phyloP scores from a whole-genome alignment of 1,140 invertebrate genomes.

The Drosophila neocordata region DNA sequence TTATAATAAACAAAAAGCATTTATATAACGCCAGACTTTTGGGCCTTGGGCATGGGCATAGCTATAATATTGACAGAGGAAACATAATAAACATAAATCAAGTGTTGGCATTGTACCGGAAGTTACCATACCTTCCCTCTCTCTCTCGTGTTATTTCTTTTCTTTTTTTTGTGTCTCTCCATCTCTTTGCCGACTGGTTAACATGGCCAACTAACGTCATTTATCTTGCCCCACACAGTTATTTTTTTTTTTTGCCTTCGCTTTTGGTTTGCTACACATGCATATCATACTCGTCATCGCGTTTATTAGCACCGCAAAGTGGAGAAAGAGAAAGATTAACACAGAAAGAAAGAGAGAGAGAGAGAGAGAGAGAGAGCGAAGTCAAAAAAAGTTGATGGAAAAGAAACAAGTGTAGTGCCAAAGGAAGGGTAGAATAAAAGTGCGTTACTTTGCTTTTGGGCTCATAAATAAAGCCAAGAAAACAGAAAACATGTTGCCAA shows the following conservation, averaged over 20 bases:
- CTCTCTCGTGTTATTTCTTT: neutral
- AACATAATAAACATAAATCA: slow-evolving; percentile 79
- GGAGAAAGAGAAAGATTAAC: slow-evolving; percentile 28
- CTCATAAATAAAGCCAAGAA: slow-evolving; percentile 44
- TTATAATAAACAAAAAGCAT: slow-evolving; percentile 56
- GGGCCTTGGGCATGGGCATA: slow-evolving; percentile 12
- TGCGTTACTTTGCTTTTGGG: slow-evolving; percentile 2
- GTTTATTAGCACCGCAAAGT: slow-evolving; percentile 49
- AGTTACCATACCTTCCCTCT: slow-evolving; percentile 10
- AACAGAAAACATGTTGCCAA: slow-evolving; percentile 47
- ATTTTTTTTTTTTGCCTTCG: slow-evolving; percentile 38
- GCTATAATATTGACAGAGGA: slow-evolving; percentile 62
- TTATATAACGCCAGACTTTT: neutral
- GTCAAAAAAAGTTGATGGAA: slow-evolving; percentile 27
- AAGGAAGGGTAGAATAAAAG: neutral
- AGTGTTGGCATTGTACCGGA: slow-evolving; percentile 59
- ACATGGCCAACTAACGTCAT: slow-evolving; percentile 30
- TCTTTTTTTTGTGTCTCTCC: slow-evolving; percentile 15
- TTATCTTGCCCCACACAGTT: slow-evolving; percentile 40
- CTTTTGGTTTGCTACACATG: slow-evolving; percentile 46
- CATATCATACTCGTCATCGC: slow-evolving; percentile 62
- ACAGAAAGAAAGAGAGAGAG: neutral
- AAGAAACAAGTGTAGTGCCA: neutral
- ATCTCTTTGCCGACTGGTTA: neutral
- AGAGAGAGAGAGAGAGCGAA: neutral